Percentiles rank a stretch among this genome's conserved stretches.
Conservation (phyloP, 2,888 invertebrate species). For the Seira ritae region DNA sequence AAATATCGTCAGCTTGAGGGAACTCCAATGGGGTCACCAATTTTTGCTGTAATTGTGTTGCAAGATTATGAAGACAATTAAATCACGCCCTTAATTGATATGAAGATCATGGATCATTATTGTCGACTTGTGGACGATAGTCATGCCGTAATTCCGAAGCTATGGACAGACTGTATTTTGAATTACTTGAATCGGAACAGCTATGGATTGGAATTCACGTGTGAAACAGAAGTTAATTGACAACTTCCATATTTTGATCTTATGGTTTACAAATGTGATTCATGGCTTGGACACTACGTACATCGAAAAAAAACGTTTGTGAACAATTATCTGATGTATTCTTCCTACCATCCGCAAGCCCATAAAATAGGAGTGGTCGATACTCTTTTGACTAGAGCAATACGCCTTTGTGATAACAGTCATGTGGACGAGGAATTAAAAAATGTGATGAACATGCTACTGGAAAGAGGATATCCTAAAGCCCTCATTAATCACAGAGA, state of each 20-base stretch:
- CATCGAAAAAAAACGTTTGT: neutral
- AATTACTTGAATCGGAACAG: no score
- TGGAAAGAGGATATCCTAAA: constrained; percentile 32
- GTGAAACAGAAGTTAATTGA: neutral
- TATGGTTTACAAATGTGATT: neutral
- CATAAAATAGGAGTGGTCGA: constrained; percentile 49
- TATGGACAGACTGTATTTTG: no score
- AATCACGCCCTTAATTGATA: no score
- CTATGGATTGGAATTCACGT: constrained; percentile 9
- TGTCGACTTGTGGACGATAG: no score
- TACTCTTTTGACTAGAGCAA: constrained; percentile 20
- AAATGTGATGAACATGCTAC: neutral
- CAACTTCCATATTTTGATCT: constrained; percentile 14
- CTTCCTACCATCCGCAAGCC: constrained; percentile 20
- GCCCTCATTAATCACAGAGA: neutral
- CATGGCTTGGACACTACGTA: neutral
- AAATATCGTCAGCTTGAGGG: no score
- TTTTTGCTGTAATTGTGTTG: no score
- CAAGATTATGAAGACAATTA: no score
- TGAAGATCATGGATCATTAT: no score
- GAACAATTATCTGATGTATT: constrained; percentile 9
- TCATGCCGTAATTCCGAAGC: no score
- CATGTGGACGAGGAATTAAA: constrained; percentile 21
- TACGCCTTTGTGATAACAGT: constrained; percentile 16
- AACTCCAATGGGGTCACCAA: no score